Evolutionary conservation across 2,797 vertebrate species (phyloP), one percentile per base, ranked within the genome.

Genomic region (Brachyalestes nurse): DNA sequence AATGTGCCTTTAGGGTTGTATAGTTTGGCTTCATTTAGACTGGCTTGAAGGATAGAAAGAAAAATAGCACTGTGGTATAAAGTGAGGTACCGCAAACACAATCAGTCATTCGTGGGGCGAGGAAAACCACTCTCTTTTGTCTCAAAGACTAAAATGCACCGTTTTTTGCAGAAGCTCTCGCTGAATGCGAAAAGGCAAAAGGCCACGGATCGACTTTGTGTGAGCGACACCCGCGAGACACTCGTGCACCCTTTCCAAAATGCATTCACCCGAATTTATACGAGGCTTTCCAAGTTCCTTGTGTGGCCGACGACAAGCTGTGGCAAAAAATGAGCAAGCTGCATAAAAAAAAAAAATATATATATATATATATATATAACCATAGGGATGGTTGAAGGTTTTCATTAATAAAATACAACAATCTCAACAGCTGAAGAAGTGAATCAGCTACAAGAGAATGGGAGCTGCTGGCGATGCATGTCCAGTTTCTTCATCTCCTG

Each of bases 1-100:
- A 95, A 95, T 95, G 94, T 93, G 93, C 93, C 93, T 94, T 95
- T 93, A 95, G 94, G 92, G 88, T 90, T 62, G 88, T 92, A 92
- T 92, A 90, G 93, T 93, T 94, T 93, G 93, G 91, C 92, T 93
- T 92, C 93, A 93, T 94, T 95, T 93, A 94, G 94, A 93, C 89
- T 91, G 90, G 91, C 92, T 93, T 86, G 91, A 88, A 93, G 92
- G 84, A 86, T 85, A 79, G 84, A 93, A 90, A 93, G 90, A 92
- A 91, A 94, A 94, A 93, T 92, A 90, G 91, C 92, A 92, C 89
- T 89, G 89, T 81, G 89, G 90, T 92, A 91, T 92, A 82, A 28
- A 79, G 90, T 92, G 89, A 91, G 89, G 90, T 92, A 90, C 87
- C 88, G 91, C 91, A 93, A 94, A 94, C 76, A 92, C 92, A 92